Conservation (phyloP, 2,113 vertebrate genomes). For the Protobothrops flavoviridis region DNA sequence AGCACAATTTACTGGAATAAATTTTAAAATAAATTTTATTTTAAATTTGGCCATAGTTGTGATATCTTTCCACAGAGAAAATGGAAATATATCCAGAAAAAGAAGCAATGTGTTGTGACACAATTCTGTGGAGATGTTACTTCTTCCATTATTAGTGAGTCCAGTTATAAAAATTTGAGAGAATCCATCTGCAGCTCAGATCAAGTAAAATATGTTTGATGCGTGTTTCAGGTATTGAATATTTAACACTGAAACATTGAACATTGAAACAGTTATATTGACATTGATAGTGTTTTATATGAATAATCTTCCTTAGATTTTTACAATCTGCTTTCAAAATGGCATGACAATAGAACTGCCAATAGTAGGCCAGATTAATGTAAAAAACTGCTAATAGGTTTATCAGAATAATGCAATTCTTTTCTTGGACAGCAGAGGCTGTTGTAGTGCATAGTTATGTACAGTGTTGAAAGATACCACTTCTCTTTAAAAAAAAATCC, state of each 20-base stretch:
- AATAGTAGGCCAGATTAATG: neutral
- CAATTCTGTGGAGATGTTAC: neutral
- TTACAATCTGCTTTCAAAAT: constrained; percentile 3
- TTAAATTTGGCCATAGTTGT: neutral
- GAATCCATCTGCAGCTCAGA: neutral
- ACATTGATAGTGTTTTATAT: neutral
- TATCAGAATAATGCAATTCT: neutral
- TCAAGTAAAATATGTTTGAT: neutral
- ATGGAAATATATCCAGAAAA: neutral
- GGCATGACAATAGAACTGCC: neutral
- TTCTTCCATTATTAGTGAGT: neutral
- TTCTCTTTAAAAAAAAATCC: neutral
- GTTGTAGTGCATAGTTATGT: neutral
- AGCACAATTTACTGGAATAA: neutral
- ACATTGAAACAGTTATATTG: neutral
- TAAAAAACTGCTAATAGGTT: neutral
- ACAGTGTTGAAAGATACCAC: neutral
- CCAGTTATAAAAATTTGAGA: neutral
- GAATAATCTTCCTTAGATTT: neutral
- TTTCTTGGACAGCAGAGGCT: neutral
- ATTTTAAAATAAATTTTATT: neutral
- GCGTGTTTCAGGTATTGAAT: neutral
- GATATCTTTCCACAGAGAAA: neutral
- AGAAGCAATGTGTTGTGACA: neutral
- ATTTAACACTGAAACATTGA: neutral